These are phyloP conservation scores for Typhlichthys eigenmanni DNA, from an alignment of 2,797 vertebrate genomes.

Conservation along the genomic window DNA sequence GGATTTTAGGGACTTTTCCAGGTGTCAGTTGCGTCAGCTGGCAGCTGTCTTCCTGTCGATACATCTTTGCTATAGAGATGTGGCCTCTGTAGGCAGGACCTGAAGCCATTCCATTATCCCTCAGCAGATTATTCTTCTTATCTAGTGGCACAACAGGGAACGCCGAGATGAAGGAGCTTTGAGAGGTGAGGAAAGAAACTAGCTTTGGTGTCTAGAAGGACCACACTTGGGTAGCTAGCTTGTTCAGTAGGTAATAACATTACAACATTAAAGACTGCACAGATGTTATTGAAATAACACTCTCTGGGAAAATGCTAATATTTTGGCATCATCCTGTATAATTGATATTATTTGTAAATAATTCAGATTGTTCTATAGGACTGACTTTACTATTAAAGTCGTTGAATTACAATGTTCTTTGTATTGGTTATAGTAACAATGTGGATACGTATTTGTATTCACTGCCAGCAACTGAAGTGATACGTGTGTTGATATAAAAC, in stretches of 20 bases:
- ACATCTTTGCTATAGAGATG: slow-evolving; percentile 1
- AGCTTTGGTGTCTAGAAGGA: neutral
- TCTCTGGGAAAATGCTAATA: too few relatives aligned
- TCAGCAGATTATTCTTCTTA: neutral
- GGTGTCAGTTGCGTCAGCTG: slow-evolving; percentile 3
- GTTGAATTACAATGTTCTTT: too few relatives aligned
- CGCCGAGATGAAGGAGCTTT: neutral
- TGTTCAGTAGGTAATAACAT: neutral
- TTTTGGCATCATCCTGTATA: too few relatives aligned
- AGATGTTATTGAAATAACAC: too few relatives aligned
- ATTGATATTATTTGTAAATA: too few relatives aligned
- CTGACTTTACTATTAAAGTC: too few relatives aligned
- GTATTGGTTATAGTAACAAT: too few relatives aligned
- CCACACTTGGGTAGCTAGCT: neutral
- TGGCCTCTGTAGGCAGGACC: slow-evolving; percentile 16
- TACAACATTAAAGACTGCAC: too few relatives aligned
- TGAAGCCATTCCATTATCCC: neutral
- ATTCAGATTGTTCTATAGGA: too few relatives aligned
- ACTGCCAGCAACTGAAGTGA: too few relatives aligned
- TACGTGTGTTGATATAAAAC: too few relatives aligned
- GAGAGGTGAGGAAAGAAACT: neutral
- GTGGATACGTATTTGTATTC: too few relatives aligned
- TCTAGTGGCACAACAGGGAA: neutral
- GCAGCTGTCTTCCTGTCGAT: slow-evolving; percentile 24
- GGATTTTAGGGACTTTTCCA: slow-evolving; percentile 73